Conservation (phyloP, 2,888 invertebrate species). For the Dione vanillae region DNA sequence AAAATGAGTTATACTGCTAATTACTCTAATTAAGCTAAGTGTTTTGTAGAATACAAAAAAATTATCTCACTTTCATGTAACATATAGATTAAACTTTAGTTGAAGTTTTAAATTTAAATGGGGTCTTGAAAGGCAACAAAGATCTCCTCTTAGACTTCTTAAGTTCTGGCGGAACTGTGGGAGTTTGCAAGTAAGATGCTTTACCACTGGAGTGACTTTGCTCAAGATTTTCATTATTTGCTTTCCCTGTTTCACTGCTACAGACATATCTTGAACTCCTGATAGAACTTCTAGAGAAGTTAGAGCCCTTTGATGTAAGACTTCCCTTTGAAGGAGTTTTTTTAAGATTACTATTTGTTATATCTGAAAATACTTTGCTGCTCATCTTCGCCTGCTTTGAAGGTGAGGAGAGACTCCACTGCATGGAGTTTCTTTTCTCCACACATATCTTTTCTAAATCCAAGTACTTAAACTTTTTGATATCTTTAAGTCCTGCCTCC, state of each 20-base stretch:
- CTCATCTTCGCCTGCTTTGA: slow-evolving; percentile 70
- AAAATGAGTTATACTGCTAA: slow-evolving; percentile 19
- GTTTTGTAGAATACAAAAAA: neutral
- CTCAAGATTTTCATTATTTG: slow-evolving; percentile 60
- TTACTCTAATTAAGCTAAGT: neutral
- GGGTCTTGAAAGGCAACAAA: slow-evolving; percentile 77
- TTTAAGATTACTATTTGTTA: slow-evolving; percentile 65
- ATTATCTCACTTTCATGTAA: slow-evolving; percentile 18
- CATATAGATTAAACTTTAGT: slow-evolving; percentile 60
- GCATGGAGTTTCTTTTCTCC: slow-evolving; percentile 68
- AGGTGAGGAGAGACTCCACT: slow-evolving; percentile 72
- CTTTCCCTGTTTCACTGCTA: slow-evolving; percentile 64
- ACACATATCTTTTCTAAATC: slow-evolving; percentile 67
- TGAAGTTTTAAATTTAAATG: slow-evolving; percentile 77
- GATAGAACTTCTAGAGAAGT: slow-evolving; percentile 63
- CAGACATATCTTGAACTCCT: slow-evolving; percentile 59
- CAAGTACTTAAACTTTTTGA: slow-evolving; percentile 77
- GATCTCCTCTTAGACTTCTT: slow-evolving; percentile 75
- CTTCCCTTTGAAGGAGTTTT: slow-evolving; percentile 77
- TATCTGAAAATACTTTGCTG: slow-evolving; percentile 64
- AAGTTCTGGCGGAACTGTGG: slow-evolving; percentile 61
- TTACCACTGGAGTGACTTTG: slow-evolving; percentile 59
- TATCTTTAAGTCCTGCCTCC: slow-evolving; percentile 59
- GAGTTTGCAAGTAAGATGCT: slow-evolving; percentile 61
- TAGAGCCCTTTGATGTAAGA: slow-evolving; percentile 67